Evolutionary conservation across 2,113 vertebrate genomes (phyloP).

Genomic region (Podarcis raffonei): DNA sequence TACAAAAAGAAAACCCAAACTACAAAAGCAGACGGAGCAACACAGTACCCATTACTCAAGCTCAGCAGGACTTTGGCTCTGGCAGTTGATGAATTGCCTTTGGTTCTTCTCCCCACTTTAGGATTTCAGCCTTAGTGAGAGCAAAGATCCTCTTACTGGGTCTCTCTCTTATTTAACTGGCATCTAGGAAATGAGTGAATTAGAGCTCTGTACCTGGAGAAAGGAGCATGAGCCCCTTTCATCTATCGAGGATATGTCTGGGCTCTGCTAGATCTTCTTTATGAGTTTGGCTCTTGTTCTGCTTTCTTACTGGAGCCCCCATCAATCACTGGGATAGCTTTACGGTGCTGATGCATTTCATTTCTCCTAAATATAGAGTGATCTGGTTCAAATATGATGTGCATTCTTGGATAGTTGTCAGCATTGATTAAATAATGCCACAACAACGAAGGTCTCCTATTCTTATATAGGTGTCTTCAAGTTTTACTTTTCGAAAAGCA

Average conservation of each 20-base stretch:
- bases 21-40: too few species aligned
- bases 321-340: neutral
- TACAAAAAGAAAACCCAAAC: too few species aligned
- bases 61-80: too few species aligned
- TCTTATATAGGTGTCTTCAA: neutral
- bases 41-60: too few species aligned
- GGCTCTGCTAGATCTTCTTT: neutral
- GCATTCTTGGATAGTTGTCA: neutral
- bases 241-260: neutral
- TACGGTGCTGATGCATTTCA: conserved; percentile 2
- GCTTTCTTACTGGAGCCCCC: neutral
- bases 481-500: neutral
- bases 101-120: neutral
- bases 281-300: neutral
- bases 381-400: neutral
- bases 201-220: neutral
- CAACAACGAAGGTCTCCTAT: neutral
- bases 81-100: too few species aligned
- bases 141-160: neutral
- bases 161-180: neutral
- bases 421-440: neutral
- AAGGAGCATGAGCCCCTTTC: conserved; percentile 5
- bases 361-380: neutral
- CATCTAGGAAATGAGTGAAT: neutral
- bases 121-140: neutral